Base-by-base conservation (phyloP, 2,113 vertebrate species). In the Alectura lathami region DNA sequence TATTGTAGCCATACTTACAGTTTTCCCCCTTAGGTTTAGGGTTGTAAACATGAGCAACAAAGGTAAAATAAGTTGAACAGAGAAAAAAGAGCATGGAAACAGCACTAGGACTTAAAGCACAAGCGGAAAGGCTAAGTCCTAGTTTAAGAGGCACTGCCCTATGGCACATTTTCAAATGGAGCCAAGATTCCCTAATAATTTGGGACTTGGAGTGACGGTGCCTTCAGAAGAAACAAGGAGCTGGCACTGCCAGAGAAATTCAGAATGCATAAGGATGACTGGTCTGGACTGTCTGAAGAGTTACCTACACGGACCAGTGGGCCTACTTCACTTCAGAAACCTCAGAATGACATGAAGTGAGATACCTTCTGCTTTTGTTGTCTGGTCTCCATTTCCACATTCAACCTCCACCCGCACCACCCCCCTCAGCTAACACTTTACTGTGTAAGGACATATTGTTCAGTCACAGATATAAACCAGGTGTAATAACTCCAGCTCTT, bases 81-180 rank as follows among this genome's bases (percentile, higher is more conserved):
- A 73, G 77, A n/a, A 20, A 50, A 16, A 29, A 27, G 36, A 57
- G 57, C n/a, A 17, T 0, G 36, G 57, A 7, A 29, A 15, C 1
- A 51, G 11, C 24, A 2, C 0, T 4, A 38, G 54, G 47, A 12
- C 17, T 42, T 8, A 1, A 12, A 21, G 2, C 4, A 51, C 23
- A 12, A 17, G 72, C 0, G n/a, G 34, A 51, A 24, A 43, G 50
- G 73, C 56, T 51, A 51, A 50, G 4, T 6, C 40, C 20, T 1
- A 0, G 6, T 18, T 76, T 22, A 27, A 27, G 0, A 3, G 47
- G 30, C 6, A 3, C 1, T 21, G 36, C 8, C 18, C 32, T 42
- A 38, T 7, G 2, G 3, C 20, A 4, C 11, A 0, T 3, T 30
- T 54, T 4, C 8, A 21, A 40, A 4, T 0, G 8, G n/a, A 76